Evolutionary conservation across 2,888 invertebrate genomes (phyloP), one percentile per base, ranked within the genome.

Genomic region (Melanophora roralis): DNA sequence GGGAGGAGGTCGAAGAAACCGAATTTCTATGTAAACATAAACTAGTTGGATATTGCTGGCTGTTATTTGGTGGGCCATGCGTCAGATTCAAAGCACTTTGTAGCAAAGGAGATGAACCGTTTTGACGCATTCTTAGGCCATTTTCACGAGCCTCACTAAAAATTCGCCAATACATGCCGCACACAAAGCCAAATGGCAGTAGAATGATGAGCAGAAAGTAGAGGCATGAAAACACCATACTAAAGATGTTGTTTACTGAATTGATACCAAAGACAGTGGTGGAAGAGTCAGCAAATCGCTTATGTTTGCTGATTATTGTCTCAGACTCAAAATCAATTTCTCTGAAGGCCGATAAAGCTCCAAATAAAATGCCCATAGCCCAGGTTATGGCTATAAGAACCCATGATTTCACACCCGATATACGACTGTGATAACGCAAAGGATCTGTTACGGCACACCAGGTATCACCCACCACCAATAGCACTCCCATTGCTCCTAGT

Each of bases 381-480:
- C 91, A 91, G 43, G 89, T 89, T 21, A 88, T 83, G 1, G 88
- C 89, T 7, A 91, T 91, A 67, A 91, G 85, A 19, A 89, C 83
- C 87, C 89, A 90, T 0, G 90, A 89, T 51, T 89, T 89, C 1
- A 89, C 84, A 19, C 88, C 89, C 49, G 91, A 90, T 64, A 91
- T 91, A 59, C 89, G 88, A 82, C 91, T 91, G 84, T 92, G 91
- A 86, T 93, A 93, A 57, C 92, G 92, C 75, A 93, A 86, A 0
- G 93, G 92, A 82, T 92, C 92, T 16, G 92, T 91, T 12, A 93
- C 92, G 3, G 93, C 93, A 83, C 91, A 92, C 89, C 92, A 92
- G 59, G 92, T 91, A 85, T 93, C 93, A 16, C 92, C 89, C 2
- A 90, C 90, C 0, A 90, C 89, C 6, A 90, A 83, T 0, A 90